These are phyloP conservation scores for Rhynchonema sp. DNA, from an alignment of 2,888 invertebrate species.

Conservation along the genomic window DNA sequence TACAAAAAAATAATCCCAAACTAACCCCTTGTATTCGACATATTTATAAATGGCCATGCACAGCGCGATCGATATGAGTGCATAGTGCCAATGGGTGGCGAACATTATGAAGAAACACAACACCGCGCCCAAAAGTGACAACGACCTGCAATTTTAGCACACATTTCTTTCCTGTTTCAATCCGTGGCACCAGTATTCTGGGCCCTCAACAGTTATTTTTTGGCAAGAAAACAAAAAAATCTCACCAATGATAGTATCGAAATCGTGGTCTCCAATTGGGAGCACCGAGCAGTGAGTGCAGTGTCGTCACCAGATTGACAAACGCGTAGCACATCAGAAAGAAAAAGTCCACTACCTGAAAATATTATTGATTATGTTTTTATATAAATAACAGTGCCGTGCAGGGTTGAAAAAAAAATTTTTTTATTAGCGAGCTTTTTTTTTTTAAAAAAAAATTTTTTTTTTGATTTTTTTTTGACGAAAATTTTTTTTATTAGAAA, in stretches of 20 bases:
- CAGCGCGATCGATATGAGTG: slow-evolving; percentile 75
- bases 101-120: slow-evolving; percentile 93
- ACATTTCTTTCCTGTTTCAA: no score
- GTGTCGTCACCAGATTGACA: slow-evolving; percentile 91
- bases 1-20: background rate
- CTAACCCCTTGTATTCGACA: slow-evolving; percentile 83
- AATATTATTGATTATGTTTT: background rate
- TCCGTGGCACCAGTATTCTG: no score
- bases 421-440: background rate
- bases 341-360: slow-evolving; percentile 41
- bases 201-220: no score
- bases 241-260: slow-evolving; percentile 88
- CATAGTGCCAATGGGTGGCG: slow-evolving; percentile 91
- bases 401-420: no score
- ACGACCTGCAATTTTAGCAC: slow-evolving; percentile 39
- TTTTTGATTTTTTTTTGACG: no score
- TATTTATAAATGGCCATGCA: slow-evolving; percentile 87
- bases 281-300: slow-evolving; percentile 74
- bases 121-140: slow-evolving; percentile 63
- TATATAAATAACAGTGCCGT: background rate
- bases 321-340: slow-evolving; percentile 99
- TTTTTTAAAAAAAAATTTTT: no score
- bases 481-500: no score
- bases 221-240: background rate
- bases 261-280: slow-evolving; percentile 98